Percentiles rank a stretch among this genome's conserved stretches.
phyloP scores from a whole-genome alignment of 2,113 vertebrate species.

The Pipra filicauda region DNA sequence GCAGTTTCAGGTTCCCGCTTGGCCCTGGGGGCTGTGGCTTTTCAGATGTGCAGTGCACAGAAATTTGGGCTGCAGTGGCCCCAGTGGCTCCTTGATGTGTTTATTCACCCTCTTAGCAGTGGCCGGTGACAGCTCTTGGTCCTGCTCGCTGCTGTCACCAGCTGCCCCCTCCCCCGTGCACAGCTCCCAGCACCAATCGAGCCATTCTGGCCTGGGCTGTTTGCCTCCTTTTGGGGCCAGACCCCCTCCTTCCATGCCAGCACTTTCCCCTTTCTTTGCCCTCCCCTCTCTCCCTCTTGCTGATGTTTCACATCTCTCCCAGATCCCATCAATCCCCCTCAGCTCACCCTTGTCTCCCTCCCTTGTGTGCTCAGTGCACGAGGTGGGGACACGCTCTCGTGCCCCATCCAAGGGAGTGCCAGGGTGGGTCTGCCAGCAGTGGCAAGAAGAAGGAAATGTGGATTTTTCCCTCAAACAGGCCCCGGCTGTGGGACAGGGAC shows the following conservation, averaged over 20 bases:
- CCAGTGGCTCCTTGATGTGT: fast-evolving
- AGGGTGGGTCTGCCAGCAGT: fast-evolving
- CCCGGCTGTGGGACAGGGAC: background rate
- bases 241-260: background rate
- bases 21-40: fast-evolving
- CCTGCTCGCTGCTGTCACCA: background rate
- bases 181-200: fast-evolving
- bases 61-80: background rate
- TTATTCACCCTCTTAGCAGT: fast-evolving
- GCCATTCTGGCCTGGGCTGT: fast-evolving
- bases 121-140: fast-evolving
- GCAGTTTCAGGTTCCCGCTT: fast-evolving
- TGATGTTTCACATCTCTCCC: background rate
- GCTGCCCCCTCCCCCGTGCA: fast-evolving
- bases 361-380: fast-evolving
- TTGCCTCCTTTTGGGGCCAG: background rate
- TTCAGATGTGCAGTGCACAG: fast-evolving
- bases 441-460: background rate
- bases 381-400: fast-evolving
- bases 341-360: background rate
- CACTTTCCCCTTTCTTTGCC: background rate
- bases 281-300: background rate
- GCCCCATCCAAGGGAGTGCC: background rate
- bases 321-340: fast-evolving
- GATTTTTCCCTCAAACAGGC: background rate